phyloP scores from a whole-genome alignment of 2,113 vertebrate genomes.

The cat (Felis catus) region DNA sequence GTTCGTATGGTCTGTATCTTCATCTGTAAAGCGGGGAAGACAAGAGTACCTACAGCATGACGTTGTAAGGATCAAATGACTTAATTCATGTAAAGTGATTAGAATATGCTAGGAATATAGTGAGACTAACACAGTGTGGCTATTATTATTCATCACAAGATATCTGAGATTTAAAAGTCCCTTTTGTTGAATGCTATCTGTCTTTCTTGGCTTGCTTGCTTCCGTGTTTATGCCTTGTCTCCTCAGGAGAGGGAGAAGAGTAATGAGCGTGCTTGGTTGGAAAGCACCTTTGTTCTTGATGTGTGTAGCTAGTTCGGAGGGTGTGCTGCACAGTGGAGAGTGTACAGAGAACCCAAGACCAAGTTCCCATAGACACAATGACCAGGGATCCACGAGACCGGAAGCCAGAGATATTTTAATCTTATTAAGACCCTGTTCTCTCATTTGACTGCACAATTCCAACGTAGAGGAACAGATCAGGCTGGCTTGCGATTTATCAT shows the following conservation, averaged over 20 bases:
- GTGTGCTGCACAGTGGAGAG: neutral
- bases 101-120: neutral
- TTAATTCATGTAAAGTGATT: neutral
- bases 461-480: neutral
- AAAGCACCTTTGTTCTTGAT: neutral
- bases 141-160: neutral
- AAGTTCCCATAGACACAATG: neutral
- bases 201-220: neutral
- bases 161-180: neutral
- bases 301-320: neutral
- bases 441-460: neutral
- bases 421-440: neutral
- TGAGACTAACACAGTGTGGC: neutral
- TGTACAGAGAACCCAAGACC: neutral
- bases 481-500: neutral
- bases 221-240: neutral
- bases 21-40: neutral
- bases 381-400: neutral
- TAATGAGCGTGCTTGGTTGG: neutral
- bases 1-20: neutral
- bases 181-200: neutral
- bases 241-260: neutral
- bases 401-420: neutral
- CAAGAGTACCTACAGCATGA: neutral
- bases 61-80: neutral